Percentiles rank a stretch among this genome's conserved stretches.
These are phyloP conservation scores for Malurus cyaneus DNA, from an alignment of 2,113 vertebrate species.

Conservation along the genomic window DNA sequence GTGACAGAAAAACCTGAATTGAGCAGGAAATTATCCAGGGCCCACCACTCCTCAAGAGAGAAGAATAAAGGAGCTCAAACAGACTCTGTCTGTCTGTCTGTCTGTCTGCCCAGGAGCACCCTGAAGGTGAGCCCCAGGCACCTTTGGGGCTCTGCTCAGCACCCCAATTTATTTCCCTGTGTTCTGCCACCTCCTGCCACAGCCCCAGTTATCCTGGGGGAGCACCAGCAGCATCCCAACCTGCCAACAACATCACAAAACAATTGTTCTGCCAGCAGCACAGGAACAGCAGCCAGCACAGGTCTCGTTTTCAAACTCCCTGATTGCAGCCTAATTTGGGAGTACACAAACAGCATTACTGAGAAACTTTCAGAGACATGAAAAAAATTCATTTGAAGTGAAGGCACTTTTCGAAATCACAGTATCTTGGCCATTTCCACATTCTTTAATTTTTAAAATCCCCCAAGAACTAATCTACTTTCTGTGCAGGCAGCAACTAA, in stretches of 20 bases:
- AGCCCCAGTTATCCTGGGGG: not conserved
- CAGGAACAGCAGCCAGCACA: not conserved
- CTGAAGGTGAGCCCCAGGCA: not conserved
- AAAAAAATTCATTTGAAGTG: not conserved
- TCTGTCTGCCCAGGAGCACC: not conserved
- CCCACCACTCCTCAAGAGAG: not conserved
- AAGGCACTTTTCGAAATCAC: not conserved
- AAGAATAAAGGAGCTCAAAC: not conserved
- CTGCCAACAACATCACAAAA: not conserved
- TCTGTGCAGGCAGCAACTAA: not conserved
- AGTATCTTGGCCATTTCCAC: not conserved
- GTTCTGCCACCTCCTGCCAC: not conserved
- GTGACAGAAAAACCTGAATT: not conserved
- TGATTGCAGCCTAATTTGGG: not conserved
- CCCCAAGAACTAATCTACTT: not conserved
- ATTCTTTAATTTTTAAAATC: constrained; percentile 43
- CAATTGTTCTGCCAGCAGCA: not conserved
- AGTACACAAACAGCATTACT: not conserved
- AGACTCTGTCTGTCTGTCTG: not conserved
- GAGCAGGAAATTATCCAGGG: not conserved
- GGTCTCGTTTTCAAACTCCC: not conserved
- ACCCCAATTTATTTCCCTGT: not conserved
- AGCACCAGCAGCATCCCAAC: not conserved
- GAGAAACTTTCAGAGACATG: not conserved
- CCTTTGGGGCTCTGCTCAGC: not conserved